Conservation (phyloP, 2,888 invertebrate species). For the Agrotis ipsilon region DNA sequence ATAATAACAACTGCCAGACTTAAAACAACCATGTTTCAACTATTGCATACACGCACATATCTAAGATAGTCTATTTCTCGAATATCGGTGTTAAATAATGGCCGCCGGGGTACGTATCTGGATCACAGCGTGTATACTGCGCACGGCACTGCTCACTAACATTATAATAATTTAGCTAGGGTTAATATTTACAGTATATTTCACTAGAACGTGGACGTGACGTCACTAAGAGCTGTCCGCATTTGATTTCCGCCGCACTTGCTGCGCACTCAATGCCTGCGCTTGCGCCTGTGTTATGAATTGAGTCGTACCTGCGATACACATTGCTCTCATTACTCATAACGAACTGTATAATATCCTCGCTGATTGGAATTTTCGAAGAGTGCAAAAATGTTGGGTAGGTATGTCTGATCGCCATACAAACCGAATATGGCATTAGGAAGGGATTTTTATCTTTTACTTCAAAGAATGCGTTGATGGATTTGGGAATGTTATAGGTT, state of each 20-base stretch:
- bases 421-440: too few species aligned
- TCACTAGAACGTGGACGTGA: constrained; percentile 68
- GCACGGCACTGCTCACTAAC: constrained; percentile 70
- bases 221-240: constrained; percentile 88
- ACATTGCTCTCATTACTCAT: constrained; percentile 11
- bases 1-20: constrained; percentile 45
- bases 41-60: constrained; percentile 54
- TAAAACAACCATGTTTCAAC: constrained; percentile 60
- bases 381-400: not conserved
- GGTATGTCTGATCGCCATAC: too few species aligned
- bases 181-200: constrained; percentile 77
- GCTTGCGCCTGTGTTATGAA: constrained; percentile 86
- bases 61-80: constrained; percentile 64
- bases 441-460: too few species aligned
- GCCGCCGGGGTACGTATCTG: constrained; percentile 71
- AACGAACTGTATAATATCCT: not conserved
- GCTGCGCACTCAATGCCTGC: constrained; percentile 84
- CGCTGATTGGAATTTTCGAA: not conserved
- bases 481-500: too few species aligned
- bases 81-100: constrained; percentile 64
- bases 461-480: too few species aligned
- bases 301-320: constrained; percentile 82
- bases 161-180: constrained; percentile 75
- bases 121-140: constrained; percentile 73
- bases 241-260: constrained; percentile 89